Conservation (phyloP, 2,797 vertebrate species). For the Apogon hyalosoma region DNA sequence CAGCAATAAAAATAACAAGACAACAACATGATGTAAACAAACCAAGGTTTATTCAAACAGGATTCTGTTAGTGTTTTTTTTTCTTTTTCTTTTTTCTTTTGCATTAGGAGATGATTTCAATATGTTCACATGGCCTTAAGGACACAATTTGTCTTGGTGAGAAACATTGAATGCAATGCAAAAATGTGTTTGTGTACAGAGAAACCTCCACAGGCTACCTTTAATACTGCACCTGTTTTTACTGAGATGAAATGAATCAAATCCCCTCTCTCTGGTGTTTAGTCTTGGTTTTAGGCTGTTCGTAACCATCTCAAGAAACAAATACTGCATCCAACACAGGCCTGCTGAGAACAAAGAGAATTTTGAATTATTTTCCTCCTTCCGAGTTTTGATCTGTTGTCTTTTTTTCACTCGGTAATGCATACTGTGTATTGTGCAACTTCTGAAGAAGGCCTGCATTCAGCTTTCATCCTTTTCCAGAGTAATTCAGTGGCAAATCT, state of each 20-base stretch:
- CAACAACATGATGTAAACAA: neutral
- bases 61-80: neutral
- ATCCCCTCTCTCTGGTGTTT: conserved; percentile 4
- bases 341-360: conserved; percentile 42
- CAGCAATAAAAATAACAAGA: neutral
- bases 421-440: conserved; percentile 4
- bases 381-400: conserved; percentile 15
- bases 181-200: conserved; percentile 21
- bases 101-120: conserved; percentile 4
- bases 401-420: conserved; percentile 14
- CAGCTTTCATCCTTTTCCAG: conserved; percentile 15
- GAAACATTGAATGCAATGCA: neutral
- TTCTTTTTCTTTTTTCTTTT: neutral
- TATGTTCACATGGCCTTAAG: conserved; percentile 4
- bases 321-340: conserved; percentile 7
- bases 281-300: conserved; percentile 28
- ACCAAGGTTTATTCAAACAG: neutral
- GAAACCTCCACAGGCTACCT: conserved; percentile 14
- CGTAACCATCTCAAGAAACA: conserved; percentile 18
- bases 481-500: neutral
- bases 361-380: conserved; percentile 2
- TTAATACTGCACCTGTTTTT: conserved; percentile 25
- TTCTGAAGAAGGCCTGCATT: conserved; percentile 4
- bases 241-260: conserved; percentile 16
- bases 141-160: neutral